Evolutionary conservation across 2,888 invertebrate genomes (phyloP).

Genomic region (Priocnemis perturbator): DNA sequence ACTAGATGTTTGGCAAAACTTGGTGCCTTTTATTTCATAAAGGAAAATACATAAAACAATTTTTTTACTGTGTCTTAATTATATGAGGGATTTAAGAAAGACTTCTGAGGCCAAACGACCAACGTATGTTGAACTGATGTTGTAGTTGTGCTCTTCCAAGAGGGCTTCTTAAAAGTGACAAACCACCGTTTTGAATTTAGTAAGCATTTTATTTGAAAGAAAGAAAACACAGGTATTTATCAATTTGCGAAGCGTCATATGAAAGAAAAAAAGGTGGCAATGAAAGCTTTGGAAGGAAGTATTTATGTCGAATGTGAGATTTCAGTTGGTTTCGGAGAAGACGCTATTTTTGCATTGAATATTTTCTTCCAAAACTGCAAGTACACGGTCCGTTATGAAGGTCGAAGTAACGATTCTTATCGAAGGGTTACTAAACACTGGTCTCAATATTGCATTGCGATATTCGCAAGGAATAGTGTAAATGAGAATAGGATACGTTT

Average conservation of each 20-base stretch:
- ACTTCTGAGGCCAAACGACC: slow-evolving; percentile 41
- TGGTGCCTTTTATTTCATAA: slow-evolving; percentile 58
- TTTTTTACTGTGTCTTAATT: slow-evolving; percentile 51
- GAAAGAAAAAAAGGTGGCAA: not conserved
- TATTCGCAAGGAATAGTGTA: slow-evolving; percentile 34
- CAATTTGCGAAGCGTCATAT: not conserved
- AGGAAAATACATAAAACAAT: slow-evolving; percentile 39
- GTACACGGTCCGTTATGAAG: not conserved
- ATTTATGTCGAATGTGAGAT: not conserved
- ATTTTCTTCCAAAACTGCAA: not conserved
- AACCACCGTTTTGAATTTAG: slow-evolving; percentile 21
- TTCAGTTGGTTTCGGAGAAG: not conserved
- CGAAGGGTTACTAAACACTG: slow-evolving; percentile 47
- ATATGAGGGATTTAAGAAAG: slow-evolving; percentile 27
- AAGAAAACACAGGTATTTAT: not conserved
- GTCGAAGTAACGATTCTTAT: slow-evolving; percentile 15
- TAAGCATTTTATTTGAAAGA: slow-evolving; percentile 24
- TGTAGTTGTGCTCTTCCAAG: slow-evolving; percentile 41
- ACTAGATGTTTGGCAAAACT: slow-evolving; percentile 52
- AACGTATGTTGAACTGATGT: slow-evolving; percentile 23
- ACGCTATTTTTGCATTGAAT: not conserved
- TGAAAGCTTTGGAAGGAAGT: not conserved
- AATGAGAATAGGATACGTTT: slow-evolving; percentile 36
- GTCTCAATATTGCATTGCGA: slow-evolving; percentile 39
- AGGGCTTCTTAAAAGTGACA: slow-evolving; percentile 28